A percentile compares a stretch with the other conserved stretches of the same genome.
Conservation (phyloP, 2,113 vertebrate species). For the Grantiella picta region DNA sequence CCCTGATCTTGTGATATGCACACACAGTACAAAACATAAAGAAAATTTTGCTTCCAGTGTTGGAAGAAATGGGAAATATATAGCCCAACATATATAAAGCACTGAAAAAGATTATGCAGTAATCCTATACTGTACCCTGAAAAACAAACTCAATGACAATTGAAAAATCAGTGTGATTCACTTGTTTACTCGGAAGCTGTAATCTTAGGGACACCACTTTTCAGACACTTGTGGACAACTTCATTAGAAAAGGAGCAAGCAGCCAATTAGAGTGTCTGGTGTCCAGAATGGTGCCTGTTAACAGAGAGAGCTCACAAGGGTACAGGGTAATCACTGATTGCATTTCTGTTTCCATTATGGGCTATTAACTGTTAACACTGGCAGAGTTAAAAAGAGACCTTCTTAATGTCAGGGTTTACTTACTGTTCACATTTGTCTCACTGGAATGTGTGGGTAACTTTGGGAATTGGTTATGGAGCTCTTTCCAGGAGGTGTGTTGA, state of each 20-base stretch:
- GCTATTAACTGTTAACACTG: rapidly evolving
- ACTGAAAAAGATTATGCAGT: background rate
- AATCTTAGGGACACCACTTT: background rate
- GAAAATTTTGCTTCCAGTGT: background rate
- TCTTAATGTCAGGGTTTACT: background rate
- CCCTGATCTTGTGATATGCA: background rate
- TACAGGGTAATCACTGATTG: background rate
- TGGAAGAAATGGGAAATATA: background rate
- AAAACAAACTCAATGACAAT: background rate
- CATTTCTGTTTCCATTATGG: background rate
- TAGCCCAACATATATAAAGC: background rate
- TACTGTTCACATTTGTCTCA: background rate
- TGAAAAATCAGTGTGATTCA: background rate
- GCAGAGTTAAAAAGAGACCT: background rate
- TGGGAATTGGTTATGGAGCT: background rate
- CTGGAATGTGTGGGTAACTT: background rate
- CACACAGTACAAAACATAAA: background rate
- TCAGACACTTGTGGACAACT: background rate
- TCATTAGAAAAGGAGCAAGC: background rate
- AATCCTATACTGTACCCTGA: background rate
- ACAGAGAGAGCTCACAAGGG: background rate
- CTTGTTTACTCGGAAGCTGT: background rate
- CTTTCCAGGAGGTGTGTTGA: background rate
- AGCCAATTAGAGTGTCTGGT: background rate
- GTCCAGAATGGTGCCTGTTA: background rate